These are phyloP conservation scores for Mastomys coucha DNA, from an alignment of 2,113 vertebrate species.

Conservation along the genomic window DNA sequence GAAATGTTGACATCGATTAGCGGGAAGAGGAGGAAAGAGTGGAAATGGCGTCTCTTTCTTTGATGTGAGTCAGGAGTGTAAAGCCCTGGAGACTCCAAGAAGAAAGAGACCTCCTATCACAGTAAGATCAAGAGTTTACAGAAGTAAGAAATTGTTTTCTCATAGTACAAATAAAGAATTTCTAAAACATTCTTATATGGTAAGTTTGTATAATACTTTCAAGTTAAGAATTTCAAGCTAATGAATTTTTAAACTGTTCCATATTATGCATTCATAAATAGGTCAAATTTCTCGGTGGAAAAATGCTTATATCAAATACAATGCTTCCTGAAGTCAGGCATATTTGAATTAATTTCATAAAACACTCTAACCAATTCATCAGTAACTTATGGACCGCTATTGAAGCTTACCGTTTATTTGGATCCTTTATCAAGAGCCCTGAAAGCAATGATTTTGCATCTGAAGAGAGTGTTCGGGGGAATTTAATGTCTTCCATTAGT, in stretches of 20 bases:
- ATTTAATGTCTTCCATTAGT: constrained; percentile 99
- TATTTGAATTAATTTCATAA: constrained; percentile 51
- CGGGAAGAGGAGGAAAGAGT: no score
- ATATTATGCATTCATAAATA: constrained; percentile 63
- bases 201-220: constrained; percentile 43
- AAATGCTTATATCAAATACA: constrained; percentile 49
- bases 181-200: constrained; percentile 6
- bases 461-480: constrained; percentile 95
- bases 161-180: background rate
- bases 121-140: background rate
- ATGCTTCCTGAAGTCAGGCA: constrained; percentile 18
- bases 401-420: constrained; percentile 94
- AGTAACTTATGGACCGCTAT: background rate
- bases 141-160: background rate
- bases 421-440: constrained; percentile 98
- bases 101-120: background rate
- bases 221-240: constrained; percentile 4
- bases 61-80: background rate
- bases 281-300: constrained; percentile 38
- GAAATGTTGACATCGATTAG: background rate
- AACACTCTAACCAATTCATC: background rate
- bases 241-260: constrained; percentile 38
- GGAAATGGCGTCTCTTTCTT: background rate
- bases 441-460: constrained; percentile 98
- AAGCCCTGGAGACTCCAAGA: background rate